These are phyloP conservation scores for Zelleria hepariella DNA, from an alignment of 2,888 invertebrate genomes.

Conservation along the genomic window DNA sequence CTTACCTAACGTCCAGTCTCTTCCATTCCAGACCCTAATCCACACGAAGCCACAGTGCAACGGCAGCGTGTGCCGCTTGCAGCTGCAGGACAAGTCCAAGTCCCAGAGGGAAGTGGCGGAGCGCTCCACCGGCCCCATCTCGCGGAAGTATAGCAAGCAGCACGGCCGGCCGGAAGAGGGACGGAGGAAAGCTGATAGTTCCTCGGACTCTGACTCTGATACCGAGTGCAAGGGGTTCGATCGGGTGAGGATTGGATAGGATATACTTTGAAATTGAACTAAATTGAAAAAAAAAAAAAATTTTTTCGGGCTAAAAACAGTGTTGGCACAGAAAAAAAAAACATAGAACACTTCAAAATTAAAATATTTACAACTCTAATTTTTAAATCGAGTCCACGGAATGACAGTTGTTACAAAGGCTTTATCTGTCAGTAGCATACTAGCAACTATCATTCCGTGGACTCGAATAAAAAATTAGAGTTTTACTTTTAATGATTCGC, in stretches of 20 bases:
- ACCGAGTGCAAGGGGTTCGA: conserved; percentile 63
- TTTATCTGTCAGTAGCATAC: too few species aligned
- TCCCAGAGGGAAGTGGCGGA: conserved; percentile 28
- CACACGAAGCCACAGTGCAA: conserved; percentile 48
- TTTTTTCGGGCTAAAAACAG: too few species aligned
- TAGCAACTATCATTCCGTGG: too few species aligned
- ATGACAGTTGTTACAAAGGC: too few species aligned
- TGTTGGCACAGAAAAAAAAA: too few species aligned
- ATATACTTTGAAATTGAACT: neutral
- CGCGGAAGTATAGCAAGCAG: conserved; percentile 61
- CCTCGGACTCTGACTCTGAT: conserved; percentile 73
- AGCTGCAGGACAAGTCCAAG: conserved; percentile 28
- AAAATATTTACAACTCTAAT: too few species aligned
- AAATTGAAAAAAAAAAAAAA: too few species aligned
- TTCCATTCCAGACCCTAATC: conserved; percentile 35
- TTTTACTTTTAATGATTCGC: too few species aligned
- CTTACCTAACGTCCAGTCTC: neutral
- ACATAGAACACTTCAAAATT: too few species aligned
- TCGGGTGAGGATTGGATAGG: conserved; percentile 46
- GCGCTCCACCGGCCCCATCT: conserved; percentile 18
- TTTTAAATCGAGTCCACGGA: too few species aligned
- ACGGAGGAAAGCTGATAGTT: conserved; percentile 64
- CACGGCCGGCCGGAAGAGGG: conserved; percentile 55
- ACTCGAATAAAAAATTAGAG: too few species aligned
- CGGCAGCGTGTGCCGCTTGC: conserved; percentile 47